A percentile compares a stretch with the other conserved stretches of the same genome.
Evolutionary conservation across 2,113 vertebrate species (phyloP).

Genomic region (Dicentrarchus labrax): DNA sequence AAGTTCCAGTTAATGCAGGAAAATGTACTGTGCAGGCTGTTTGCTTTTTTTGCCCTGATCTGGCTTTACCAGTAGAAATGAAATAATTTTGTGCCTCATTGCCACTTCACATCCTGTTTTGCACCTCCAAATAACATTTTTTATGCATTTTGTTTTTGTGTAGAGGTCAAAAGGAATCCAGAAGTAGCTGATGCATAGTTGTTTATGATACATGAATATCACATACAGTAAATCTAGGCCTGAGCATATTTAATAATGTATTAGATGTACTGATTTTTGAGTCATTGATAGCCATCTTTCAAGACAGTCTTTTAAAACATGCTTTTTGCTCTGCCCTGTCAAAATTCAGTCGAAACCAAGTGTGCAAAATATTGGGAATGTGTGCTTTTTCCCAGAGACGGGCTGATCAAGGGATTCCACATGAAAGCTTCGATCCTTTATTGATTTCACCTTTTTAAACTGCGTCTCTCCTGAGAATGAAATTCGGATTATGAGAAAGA

Average conservation of each 20-base stretch:
- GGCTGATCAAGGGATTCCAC: slow-evolving; percentile 58
- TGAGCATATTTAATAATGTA: slow-evolving; percentile 57
- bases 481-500: slow-evolving; percentile 55
- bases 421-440: slow-evolving; percentile 67
- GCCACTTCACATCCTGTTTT: slow-evolving; percentile 10
- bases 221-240: slow-evolving; percentile 46
- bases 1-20: slow-evolving; percentile 3
- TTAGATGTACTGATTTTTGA: slow-evolving; percentile 58
- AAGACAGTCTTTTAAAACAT: slow-evolving; percentile 41
- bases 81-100: slow-evolving; percentile 3
- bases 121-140: slow-evolving; percentile 19
- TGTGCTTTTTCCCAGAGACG: slow-evolving; percentile 43
- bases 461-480: slow-evolving; percentile 34
- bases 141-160: slow-evolving; percentile 16
- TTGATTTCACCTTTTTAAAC: slow-evolving; percentile 71
- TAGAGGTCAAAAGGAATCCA: slow-evolving; percentile 50
- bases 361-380: slow-evolving; percentile 53
- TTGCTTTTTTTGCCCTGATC: not conserved
- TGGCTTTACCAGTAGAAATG: slow-evolving; percentile 1
- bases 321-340: slow-evolving; percentile 33
- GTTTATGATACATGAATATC: slow-evolving; percentile 46
- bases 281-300: slow-evolving; percentile 56
- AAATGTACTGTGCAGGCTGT: not conserved
- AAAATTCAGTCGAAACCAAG: slow-evolving; percentile 58
- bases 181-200: slow-evolving; percentile 33